Percentiles rank a stretch among this genome's conserved stretches.
These are phyloP conservation scores for Agonum fuliginosum DNA, from an alignment of 2,888 invertebrate species.

Conservation along the genomic window DNA sequence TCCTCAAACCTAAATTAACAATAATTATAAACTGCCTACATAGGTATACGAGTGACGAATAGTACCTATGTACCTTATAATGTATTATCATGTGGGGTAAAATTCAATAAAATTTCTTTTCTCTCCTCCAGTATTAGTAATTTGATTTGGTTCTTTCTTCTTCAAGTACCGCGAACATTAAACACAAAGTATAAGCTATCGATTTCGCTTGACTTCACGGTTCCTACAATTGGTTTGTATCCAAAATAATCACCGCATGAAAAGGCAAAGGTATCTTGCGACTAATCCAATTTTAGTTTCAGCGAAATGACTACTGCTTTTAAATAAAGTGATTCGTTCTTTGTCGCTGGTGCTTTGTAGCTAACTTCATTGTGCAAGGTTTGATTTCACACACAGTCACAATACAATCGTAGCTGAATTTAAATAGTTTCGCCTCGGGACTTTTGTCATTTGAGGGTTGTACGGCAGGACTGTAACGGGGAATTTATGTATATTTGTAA, in stretches of 20 bases:
- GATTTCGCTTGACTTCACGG: slow-evolving; percentile 3
- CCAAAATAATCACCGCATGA: slow-evolving; percentile 25
- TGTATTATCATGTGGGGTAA: too few species aligned
- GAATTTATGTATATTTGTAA: too few species aligned
- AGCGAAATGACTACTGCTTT: slow-evolving; percentile 47
- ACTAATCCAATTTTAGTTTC: slow-evolving; percentile 53
- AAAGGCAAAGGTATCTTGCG: slow-evolving; percentile 25
- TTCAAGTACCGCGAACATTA: not conserved
- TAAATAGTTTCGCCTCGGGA: slow-evolving; percentile 69
- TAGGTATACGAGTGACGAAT: too few species aligned
- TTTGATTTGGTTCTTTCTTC: not conserved
- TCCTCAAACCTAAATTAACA: too few species aligned
- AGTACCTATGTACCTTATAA: too few species aligned
- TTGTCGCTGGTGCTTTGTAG: slow-evolving; percentile 28
- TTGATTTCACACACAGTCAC: slow-evolving; percentile 70
- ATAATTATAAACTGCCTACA: too few species aligned
- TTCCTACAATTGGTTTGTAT: slow-evolving; percentile 6
- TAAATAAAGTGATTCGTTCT: slow-evolving; percentile 45
- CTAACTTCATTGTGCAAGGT: slow-evolving; percentile 68
- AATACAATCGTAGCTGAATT: slow-evolving; percentile 72
- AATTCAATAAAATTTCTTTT: too few species aligned
- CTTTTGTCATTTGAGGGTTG: slow-evolving; percentile 34
- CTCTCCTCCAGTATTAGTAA: slow-evolving; percentile 13
- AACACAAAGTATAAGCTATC: slow-evolving; percentile 3
- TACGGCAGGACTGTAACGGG: slow-evolving; percentile 12